phyloP scores from a whole-genome alignment of 2,113 vertebrate species.

The Thinocorus orbignyianus region DNA sequence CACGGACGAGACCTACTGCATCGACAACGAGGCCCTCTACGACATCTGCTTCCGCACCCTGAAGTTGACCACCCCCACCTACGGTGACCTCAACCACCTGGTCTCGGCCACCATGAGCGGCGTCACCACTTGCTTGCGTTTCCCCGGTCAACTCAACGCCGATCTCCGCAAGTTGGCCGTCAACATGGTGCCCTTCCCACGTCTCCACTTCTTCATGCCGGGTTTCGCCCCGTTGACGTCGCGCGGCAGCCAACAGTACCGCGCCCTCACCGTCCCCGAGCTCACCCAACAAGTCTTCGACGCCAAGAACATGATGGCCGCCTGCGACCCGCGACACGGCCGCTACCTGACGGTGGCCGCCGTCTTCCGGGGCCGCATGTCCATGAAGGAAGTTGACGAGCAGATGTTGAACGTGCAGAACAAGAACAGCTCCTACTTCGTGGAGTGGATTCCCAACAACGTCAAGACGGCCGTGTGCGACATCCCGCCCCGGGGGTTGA shows the following conservation, averaged over 20 bases:
- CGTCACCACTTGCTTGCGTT: conserved; percentile 84
- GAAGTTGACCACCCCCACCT: conserved; percentile 84
- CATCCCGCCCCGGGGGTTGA: no score
- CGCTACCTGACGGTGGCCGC: conserved; percentile 85
- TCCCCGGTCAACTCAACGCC: conserved; percentile 83
- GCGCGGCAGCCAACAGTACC: conserved; percentile 72
- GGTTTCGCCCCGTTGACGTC: not conserved
- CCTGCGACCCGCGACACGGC: conserved; percentile 83
- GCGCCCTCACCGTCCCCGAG: conserved; percentile 82
- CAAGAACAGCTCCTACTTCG: conserved; percentile 98
- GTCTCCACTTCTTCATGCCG: conserved; percentile 77
- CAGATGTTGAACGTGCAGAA: conserved; percentile 90
- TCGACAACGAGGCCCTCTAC: conserved; percentile 85
- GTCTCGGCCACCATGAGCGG: conserved; percentile 87
- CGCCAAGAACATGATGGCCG: conserved; percentile 88
- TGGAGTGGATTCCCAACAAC: conserved; percentile 98
- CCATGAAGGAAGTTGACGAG: conserved; percentile 88
- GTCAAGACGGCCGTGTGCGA: conserved; percentile 94
- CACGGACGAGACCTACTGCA: conserved; percentile 86
- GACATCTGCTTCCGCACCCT: conserved; percentile 89
- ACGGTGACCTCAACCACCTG: conserved; percentile 86
- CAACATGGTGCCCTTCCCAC: conserved; percentile 86
- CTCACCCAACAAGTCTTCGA: conserved; percentile 88
- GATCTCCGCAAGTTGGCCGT: conserved; percentile 83
- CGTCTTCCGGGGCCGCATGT: conserved; percentile 83